A percentile compares a stretch with the other conserved stretches of the same genome.
phyloP scores from a whole-genome alignment of 1,140 invertebrate species.

The Oncopodura yosiiana region DNA sequence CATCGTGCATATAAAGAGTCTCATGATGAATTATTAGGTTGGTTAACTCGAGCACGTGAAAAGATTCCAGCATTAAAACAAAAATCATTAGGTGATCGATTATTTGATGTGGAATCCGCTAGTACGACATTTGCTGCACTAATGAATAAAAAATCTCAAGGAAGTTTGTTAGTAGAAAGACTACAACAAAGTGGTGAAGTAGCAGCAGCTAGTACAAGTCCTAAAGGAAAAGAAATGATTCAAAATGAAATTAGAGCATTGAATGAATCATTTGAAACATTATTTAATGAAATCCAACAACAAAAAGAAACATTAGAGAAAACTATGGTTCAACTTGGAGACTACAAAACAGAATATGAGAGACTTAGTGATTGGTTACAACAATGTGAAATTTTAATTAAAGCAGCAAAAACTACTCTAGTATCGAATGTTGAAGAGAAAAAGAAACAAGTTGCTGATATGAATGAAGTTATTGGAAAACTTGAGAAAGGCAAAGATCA shows the following conservation, averaged over 20 bases:
- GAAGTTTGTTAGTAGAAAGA: constrained; percentile 74
- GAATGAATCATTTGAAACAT: constrained; percentile 68
- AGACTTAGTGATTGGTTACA: constrained; percentile 85
- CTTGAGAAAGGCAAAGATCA: constrained; percentile 69
- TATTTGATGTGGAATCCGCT: constrained; percentile 70
- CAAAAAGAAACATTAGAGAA: constrained; percentile 74
- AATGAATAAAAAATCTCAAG: constrained; percentile 80
- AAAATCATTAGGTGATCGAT: constrained; percentile 68
- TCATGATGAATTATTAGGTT: constrained; percentile 72
- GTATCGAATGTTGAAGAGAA: constrained; percentile 74
- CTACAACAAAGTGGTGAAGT: constrained; percentile 75
- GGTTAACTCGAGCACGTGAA: constrained; percentile 73
- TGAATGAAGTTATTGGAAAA: constrained; percentile 58
- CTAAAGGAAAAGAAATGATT: constrained; percentile 66
- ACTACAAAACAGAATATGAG: constrained; percentile 88
- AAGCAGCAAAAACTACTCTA: constrained; percentile 76
- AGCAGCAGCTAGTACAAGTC: constrained; percentile 68
- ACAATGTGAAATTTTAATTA: constrained; percentile 81
- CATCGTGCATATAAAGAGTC: constrained; percentile 79
- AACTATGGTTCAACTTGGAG: constrained; percentile 71
- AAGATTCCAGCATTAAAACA: constrained; percentile 79
- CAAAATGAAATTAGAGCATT: constrained; percentile 72
- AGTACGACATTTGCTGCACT: constrained; percentile 72
- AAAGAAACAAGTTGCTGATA: constrained; percentile 58
- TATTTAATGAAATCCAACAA: constrained; percentile 75